Evolutionary conservation across 2,797 vertebrate genomes (phyloP).

Genomic region (Morelia viridis): DNA sequence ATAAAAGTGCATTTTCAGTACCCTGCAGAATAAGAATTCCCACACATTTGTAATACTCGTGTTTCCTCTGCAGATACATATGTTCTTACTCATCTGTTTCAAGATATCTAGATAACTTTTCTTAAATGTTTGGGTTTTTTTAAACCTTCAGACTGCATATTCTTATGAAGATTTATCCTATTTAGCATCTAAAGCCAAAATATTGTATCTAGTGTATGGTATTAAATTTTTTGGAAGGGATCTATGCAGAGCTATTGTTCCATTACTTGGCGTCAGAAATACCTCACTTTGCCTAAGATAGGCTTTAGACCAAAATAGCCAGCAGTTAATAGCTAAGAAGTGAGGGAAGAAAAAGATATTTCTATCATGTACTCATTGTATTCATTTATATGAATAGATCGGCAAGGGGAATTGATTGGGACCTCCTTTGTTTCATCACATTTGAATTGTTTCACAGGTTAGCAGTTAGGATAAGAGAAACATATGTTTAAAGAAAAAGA

Average conservation of each 20-base stretch:
- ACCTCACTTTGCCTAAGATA: not conserved
- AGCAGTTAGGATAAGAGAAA: not conserved
- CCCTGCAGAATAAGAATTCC: not conserved
- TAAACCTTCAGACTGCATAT: not conserved
- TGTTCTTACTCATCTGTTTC: not conserved
- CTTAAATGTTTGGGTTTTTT: not conserved
- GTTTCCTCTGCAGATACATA: not conserved
- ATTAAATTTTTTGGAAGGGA: not conserved
- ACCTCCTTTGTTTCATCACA: not conserved
- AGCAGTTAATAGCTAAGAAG: no score
- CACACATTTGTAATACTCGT: not conserved
- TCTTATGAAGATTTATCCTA: not conserved
- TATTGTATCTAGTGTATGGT: not conserved
- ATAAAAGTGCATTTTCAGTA: not conserved
- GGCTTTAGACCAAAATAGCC: no score
- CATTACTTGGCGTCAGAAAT: not conserved
- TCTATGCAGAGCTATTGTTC: not conserved
- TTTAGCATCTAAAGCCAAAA: not conserved
- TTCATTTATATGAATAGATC: not conserved
- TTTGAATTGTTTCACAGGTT: not conserved
- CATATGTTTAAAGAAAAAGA: not conserved
- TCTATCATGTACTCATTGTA: not conserved
- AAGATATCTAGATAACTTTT: not conserved
- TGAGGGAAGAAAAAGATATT: not conserved
- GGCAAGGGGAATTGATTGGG: not conserved